Evolutionary conservation across 2,113 vertebrate species (phyloP), one percentile per base, ranked within the genome.

Genomic region (Lathamus discolor): DNA sequence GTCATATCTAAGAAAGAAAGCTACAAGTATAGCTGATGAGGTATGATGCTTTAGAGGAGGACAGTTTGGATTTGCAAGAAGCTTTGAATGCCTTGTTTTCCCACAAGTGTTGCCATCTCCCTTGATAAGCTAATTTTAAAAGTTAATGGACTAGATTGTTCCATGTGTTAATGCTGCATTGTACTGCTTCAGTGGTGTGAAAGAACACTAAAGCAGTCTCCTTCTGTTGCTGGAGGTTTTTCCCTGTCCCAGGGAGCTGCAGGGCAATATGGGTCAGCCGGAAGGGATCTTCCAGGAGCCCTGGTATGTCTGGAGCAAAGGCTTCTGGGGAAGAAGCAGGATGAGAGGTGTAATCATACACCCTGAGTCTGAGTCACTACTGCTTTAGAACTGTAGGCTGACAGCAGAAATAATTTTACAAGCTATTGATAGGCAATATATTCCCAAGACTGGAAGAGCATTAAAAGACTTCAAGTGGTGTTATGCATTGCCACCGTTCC

Each of bases 131-230:
- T 95, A 86, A 90, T 96, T 94, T 83, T 67, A 49, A 28, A 85
- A 95, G 74, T 92, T 94, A 95, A 95, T 90, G 89, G 70, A 29
- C 14, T 83, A 69, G 39, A 85, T 92, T 84, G 49, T 91, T 92
- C 44, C 0, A 13, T 48, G 63, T 66, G 52, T 63, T 91, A 75
- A 64, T 63, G 61, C n/a, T 86, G 43, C 73, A 31, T 7, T 78
- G 68, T 82, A 39, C 66, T 41, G 81, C 83, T 92, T 62, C 92
- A 79, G 70, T 49, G 75, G 67, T 54, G 77, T 2, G 2, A 25
- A 92, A 27, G 48, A 62, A 15, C 70, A 9, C 33, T 17, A 17
- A 29, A 57, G 27, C 28, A 73, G 5, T 3, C 11, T 76, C 39
- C 18, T 55, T 27, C 67, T 69, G 39, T 44, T 6, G 13, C 48